phyloP scores from a whole-genome alignment of 2,113 vertebrate genomes.

The Mustelus asterias region DNA sequence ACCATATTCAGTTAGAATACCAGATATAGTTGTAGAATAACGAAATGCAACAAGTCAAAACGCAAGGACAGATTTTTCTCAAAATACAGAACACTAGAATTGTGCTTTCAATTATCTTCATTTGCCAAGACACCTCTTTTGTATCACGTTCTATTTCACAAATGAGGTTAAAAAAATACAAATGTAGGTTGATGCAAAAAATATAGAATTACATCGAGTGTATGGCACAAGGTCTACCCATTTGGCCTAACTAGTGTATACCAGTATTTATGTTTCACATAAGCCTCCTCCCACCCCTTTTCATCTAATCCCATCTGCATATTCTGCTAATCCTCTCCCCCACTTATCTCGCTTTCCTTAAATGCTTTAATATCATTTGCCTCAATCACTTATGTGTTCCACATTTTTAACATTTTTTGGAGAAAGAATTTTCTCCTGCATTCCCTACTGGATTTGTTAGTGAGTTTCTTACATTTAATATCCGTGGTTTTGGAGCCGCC shows the following conservation, averaged over 20 bases:
- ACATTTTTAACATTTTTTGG: background rate
- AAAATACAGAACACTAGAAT: background rate
- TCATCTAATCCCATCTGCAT: background rate
- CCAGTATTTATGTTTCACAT: background rate
- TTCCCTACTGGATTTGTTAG: background rate
- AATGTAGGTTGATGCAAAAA: background rate
- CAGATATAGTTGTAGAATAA: background rate
- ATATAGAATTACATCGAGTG: background rate
- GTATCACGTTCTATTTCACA: background rate
- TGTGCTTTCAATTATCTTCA: background rate
- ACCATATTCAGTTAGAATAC: background rate
- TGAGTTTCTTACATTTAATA: background rate
- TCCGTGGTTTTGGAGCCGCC: background rate
- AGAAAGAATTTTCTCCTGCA: background rate
- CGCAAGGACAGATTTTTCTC: background rate
- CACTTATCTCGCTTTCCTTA: background rate
- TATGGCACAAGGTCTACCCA: background rate
- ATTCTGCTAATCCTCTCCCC: background rate
- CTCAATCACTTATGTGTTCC: background rate
- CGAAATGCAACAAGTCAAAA: background rate
- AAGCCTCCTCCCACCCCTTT: background rate
- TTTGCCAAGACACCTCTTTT: background rate
- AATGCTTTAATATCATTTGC: background rate
- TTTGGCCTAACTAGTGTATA: background rate
- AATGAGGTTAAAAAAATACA: background rate